These are phyloP conservation scores for Enteromius argenteus DNA, from an alignment of 2,797 vertebrate species.

Conservation along the genomic window DNA sequence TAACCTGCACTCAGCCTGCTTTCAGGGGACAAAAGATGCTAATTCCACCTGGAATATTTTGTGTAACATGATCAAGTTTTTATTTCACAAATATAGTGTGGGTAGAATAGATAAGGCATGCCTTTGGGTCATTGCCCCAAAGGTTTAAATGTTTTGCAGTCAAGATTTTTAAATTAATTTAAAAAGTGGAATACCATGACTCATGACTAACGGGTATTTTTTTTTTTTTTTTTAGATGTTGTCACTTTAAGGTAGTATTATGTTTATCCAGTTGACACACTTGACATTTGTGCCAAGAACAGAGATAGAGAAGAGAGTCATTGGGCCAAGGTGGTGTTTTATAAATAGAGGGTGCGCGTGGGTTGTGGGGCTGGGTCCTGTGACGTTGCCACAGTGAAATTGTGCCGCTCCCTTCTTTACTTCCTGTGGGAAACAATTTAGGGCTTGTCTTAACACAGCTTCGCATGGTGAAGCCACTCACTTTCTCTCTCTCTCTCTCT, in stretches of 20 bases:
- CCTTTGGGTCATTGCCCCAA: background rate
- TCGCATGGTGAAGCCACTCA: conserved; percentile 55
- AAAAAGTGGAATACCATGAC: background rate
- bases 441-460: conserved; percentile 72
- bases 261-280: conserved; percentile 64
- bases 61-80: background rate
- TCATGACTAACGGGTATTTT: no score
- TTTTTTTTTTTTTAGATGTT: background rate
- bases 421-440: conserved; percentile 82
- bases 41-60: background rate
- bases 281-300: conserved; percentile 58
- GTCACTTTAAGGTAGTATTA: background rate
- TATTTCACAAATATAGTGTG: background rate
- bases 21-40: background rate
- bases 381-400: conserved; percentile 76
- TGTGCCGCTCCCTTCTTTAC: conserved; percentile 79
- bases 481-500: conserved; percentile 36
- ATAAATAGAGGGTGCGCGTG: conserved; percentile 79
- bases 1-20: background rate
- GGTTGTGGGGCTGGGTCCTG: conserved; percentile 73
- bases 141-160: background rate
- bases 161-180: background rate
- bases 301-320: conserved; percentile 74
- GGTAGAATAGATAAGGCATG: background rate
- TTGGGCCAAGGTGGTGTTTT: conserved; percentile 78